These are phyloP conservation scores for Apantesis nais DNA, from an alignment of 2,888 invertebrate species.

Conservation along the genomic window DNA sequence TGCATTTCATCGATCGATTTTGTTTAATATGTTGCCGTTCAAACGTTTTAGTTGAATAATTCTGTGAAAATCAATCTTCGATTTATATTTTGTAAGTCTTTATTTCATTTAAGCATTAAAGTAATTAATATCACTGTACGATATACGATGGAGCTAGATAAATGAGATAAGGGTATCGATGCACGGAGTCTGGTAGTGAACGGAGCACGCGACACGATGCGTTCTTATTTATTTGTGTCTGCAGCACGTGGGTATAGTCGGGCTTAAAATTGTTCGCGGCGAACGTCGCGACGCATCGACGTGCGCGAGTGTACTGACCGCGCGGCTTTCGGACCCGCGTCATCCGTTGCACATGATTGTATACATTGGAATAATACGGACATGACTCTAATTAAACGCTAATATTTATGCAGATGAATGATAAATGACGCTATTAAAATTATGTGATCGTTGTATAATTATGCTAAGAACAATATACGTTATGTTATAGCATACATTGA, in stretches of 20 bases:
- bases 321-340: constrained; percentile 69
- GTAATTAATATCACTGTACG: constrained; percentile 21
- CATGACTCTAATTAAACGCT: constrained; percentile 37
- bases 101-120: background rate
- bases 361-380: constrained; percentile 76
- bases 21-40: constrained; percentile 49
- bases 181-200: constrained; percentile 23
- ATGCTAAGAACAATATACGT: background rate
- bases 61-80: background rate
- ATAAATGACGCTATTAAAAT: constrained; percentile 11
- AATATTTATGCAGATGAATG: constrained; percentile 16
- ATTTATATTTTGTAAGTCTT: background rate
- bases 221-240: constrained; percentile 65
- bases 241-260: constrained; percentile 68
- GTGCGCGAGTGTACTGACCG: constrained; percentile 82
- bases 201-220: constrained; percentile 43
- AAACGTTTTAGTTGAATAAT: constrained; percentile 26
- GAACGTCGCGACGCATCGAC: constrained; percentile 72
- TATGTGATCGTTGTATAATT: constrained; percentile 6
- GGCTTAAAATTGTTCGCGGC: constrained; percentile 41
- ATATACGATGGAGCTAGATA: constrained; percentile 23
- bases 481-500: background rate
- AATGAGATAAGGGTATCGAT: constrained; percentile 39
- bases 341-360: constrained; percentile 66
- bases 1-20: constrained; percentile 82